Evolutionary conservation across 2,797 vertebrate genomes (phyloP), one percentile per base, ranked within the genome.

Genomic region (Clamator glandarius): DNA sequence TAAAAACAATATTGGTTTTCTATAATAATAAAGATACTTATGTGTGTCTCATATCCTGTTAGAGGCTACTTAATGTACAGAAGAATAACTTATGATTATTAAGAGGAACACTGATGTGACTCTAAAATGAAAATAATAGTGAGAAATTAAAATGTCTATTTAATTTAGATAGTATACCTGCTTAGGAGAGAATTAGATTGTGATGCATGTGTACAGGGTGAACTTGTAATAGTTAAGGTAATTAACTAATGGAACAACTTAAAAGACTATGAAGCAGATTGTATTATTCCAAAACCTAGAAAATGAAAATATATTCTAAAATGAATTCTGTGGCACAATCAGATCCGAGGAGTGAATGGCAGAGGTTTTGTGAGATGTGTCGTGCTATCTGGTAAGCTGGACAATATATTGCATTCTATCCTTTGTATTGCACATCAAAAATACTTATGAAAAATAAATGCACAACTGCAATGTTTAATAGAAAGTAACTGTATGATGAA

Each of bases 11-110:
- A 42, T 26, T 59, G 10, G 5, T 72, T 80, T 91, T 86, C 58
- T 84, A 10, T 58, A 84, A 36, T 42, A 84, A 78, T 84, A 18
- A 75, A 14, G 3, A 14, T 51, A 78, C 15, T 57, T 78, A 25
- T 81, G 17, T 68, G 33, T 36, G 9, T 62, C 28, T 92, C 57
- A 76, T 51, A 76, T 82, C 7, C 29, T 79, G 16, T 78, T 95
- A 79, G 59, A 82, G 12, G 24, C 11, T 76, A 87, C 48, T 87
- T 86, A 90, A 42, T n/a, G 42, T 73, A 78, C 1, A 11, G 66
- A 72, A 90, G 31, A 78, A 75, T 81, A 93, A 35, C n/a, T 77
- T 85, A 61, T 3, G 76, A 62, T 79, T 94, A 90, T 84, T 78
- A 87, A 51, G 31, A 81, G 31, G 31, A 78, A 66, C 35, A 58